Evolutionary conservation across 1,140 invertebrate species (phyloP), one percentile per base, ranked within the genome.

Genomic region (Elymnias hypermnestra): DNA sequence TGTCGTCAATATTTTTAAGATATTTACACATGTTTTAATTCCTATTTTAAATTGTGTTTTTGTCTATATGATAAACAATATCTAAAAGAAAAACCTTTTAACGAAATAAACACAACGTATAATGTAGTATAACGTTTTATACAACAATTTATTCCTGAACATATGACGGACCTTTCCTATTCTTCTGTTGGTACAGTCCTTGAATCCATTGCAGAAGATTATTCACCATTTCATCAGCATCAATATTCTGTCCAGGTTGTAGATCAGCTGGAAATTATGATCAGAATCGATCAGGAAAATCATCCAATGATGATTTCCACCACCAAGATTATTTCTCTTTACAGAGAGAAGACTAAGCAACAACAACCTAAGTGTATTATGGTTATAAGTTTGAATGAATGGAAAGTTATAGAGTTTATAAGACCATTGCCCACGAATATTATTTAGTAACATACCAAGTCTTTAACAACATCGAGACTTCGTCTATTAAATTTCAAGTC

Each of bases 191-290:
- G 62, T 92, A 92, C 39, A 92, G 87, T 50, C 88, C 89, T 75
- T 92, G 91, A 44, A 93, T 88, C 91, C 91, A 93, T 49, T 92
- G 89, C 9, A 93, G 86, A 53, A 93, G 90, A 69, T 92, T 91
- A 64, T 88, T 85, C 13, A 92, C 91, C 91, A 92, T 92, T 64
- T 91, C 87, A 68, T 92, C 91, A 22, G 90, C 88, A 31, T 86
- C 86, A 4, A 78, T 81, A 47, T 87, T 81, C 55, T 73, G 63
- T 6, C 54, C 60, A 40, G 70, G 63, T 10, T 66, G 58, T 17
- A 64, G 51, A n/a, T 83, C 78, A 17, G 74, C 81, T 84, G 81
- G 38, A 84, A 78, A 78, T 35, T 51, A 69, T 41, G 58, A 50
- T 29, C 60, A n/a, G n/a, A n/a, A n/a, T n/a, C 59, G 35, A 50